phyloP scores from a whole-genome alignment of 35 echinoderm and acorn worm species.

The Patiria miniata region DNA sequence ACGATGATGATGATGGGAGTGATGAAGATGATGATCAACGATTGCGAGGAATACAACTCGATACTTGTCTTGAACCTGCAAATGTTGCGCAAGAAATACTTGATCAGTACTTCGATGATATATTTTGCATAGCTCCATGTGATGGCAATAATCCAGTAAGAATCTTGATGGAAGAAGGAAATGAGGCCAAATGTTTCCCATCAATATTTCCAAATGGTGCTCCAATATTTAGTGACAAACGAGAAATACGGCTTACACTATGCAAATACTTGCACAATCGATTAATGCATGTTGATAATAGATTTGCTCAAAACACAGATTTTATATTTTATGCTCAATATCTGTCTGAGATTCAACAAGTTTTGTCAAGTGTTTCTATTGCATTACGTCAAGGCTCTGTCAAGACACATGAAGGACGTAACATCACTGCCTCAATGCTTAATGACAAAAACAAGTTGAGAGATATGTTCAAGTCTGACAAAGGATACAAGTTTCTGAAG shows the following conservation, averaged over 20 bases:
- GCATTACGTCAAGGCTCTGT: constrained; percentile 56
- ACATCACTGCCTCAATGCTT: constrained; percentile 40
- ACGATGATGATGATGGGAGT: background rate
- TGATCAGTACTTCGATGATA: too few species aligned
- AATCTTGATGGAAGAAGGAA: constrained; percentile 47
- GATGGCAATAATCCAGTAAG: constrained; percentile 70
- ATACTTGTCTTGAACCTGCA: constrained; percentile 52
- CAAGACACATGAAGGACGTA: background rate
- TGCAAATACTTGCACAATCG: too few species aligned
- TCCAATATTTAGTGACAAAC: constrained; percentile 34
- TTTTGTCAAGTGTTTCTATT: too few species aligned
- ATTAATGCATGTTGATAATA: constrained; percentile 58
- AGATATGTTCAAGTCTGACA: constrained; percentile 59
- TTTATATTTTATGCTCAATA: constrained; percentile 81
- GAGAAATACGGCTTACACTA: constrained; percentile 43
- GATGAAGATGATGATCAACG: constrained; percentile 18
- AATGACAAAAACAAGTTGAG: constrained; percentile 42
- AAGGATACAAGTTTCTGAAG: constrained; percentile 73
- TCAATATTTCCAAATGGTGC: constrained; percentile 44
- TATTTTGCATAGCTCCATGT: constrained; percentile 61
- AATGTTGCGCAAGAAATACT: too few species aligned
- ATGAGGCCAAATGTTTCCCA: too few species aligned
- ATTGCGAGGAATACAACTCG: constrained; percentile 2
- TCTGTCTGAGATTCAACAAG: constrained; percentile 54
- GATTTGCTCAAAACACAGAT: constrained; percentile 59